phyloP scores from a whole-genome alignment of 2,797 vertebrate species.

The Gouania willdenowi region DNA sequence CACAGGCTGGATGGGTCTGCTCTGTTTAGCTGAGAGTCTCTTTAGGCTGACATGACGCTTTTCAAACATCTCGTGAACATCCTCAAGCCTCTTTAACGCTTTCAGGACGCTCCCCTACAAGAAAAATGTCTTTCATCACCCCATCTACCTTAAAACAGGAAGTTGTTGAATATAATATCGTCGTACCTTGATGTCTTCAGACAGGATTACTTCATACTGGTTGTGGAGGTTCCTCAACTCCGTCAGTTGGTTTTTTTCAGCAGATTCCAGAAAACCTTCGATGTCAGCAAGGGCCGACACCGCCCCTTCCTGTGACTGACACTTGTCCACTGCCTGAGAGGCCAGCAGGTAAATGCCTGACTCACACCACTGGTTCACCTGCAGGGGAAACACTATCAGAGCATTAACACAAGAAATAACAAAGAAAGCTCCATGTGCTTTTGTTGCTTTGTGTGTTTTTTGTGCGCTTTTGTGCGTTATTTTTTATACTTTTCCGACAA shows the following conservation, averaged over 20 bases:
- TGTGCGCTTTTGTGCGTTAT: no score
- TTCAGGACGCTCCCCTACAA: slow-evolving; percentile 79
- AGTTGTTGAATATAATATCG: no score
- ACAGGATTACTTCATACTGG: slow-evolving; percentile 86
- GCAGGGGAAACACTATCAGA: slow-evolving; percentile 17
- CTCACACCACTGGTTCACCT: slow-evolving; percentile 95
- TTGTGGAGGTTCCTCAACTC: slow-evolving; percentile 86
- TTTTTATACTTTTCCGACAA: no score
- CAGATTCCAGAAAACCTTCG: slow-evolving; percentile 81
- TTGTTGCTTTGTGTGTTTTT: no score
- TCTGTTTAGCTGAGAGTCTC: slow-evolving; percentile 90
- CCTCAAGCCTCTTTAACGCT: slow-evolving; percentile 82
- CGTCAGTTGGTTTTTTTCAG: slow-evolving; percentile 80
- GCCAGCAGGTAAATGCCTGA: slow-evolving; percentile 92
- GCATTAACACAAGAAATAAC: no score
- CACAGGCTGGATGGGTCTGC: slow-evolving; percentile 88
- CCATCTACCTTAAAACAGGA: not conserved
- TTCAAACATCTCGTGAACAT: slow-evolving; percentile 92
- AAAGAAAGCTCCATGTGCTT: no score
- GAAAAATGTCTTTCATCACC: not conserved
- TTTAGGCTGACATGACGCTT: slow-evolving; percentile 89
- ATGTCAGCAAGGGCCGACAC: slow-evolving; percentile 88
- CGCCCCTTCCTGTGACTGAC: slow-evolving; percentile 93
- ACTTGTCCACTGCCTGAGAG: slow-evolving; percentile 94
- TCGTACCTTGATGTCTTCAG: slow-evolving; percentile 85